phyloP scores from a whole-genome alignment of 2,113 vertebrate genomes.

The Mugil cephalus region DNA sequence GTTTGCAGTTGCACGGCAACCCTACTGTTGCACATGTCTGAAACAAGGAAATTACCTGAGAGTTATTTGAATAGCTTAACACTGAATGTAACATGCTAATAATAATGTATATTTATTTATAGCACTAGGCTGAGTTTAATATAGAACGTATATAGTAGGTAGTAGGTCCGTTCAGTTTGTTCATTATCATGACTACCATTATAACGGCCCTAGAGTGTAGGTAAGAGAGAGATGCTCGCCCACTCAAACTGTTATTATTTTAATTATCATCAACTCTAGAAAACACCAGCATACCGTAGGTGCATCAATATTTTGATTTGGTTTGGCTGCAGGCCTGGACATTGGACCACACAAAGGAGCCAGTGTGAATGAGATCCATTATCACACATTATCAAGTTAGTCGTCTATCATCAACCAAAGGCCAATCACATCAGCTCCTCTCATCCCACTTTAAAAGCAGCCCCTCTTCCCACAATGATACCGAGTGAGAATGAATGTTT shows the following conservation, averaged over 20 bases:
- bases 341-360: not conserved
- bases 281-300: not conserved
- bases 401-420: not conserved
- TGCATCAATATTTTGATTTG: not conserved
- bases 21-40: too few species aligned
- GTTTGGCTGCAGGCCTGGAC: not conserved
- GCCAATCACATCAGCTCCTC: constrained; percentile 7
- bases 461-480: not conserved
- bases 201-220: too few species aligned
- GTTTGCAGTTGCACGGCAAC: too few species aligned
- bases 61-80: too few species aligned
- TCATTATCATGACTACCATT: too few species aligned
- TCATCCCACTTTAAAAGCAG: not conserved
- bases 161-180: too few species aligned
- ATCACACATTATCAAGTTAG: constrained; percentile 1
- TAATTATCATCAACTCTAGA: not conserved
- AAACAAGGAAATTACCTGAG: too few species aligned
- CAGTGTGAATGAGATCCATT: constrained; percentile 8
- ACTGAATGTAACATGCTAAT: too few species aligned
- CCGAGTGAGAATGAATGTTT: not conserved
- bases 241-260: not conserved
- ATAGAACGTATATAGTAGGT: too few species aligned
- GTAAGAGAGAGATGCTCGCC: accelerated
- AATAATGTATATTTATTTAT: too few species aligned
- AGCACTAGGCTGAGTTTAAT: too few species aligned